Evolutionary conservation across 2,888 invertebrate species (phyloP).

Genomic region (Mythimna impura): DNA sequence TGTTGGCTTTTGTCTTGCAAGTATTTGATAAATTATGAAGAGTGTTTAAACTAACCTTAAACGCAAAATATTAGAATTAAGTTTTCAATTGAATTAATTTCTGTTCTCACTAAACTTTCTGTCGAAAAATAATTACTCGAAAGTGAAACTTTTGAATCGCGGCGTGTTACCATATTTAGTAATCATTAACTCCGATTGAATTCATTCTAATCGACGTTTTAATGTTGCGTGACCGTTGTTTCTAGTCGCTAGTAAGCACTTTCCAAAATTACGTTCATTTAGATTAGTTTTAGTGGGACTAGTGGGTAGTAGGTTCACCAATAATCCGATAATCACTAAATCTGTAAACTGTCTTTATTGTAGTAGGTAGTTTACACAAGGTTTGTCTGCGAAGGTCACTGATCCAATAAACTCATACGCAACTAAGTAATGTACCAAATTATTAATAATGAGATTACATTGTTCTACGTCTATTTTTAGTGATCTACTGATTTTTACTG

Average conservation of each 20-base stretch:
- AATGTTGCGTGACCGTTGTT: constrained; percentile 78
- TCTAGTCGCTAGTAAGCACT: constrained; percentile 72
- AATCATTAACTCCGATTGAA: constrained; percentile 70
- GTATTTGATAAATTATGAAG: constrained; percentile 57
- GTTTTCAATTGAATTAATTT: constrained; percentile 5
- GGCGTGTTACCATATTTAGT: constrained; percentile 62
- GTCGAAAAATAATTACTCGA: constrained; percentile 7
- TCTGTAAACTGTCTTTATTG: not conserved
- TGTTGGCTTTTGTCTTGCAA: constrained; percentile 53
- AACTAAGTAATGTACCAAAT: not conserved
- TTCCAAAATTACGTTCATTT: constrained; percentile 80
- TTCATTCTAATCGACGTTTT: constrained; percentile 73
- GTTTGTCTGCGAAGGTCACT: constrained; percentile 8
- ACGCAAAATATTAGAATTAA: constrained; percentile 6
- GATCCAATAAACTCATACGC: constrained; percentile 18
- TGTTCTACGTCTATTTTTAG: constrained; percentile 26
- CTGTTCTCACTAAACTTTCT: constrained; percentile 4
- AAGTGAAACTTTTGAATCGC: constrained; percentile 51
- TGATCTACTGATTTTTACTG: constrained; percentile 21
- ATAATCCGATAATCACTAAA: constrained; percentile 5
- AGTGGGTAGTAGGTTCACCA: not conserved
- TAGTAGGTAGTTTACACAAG: not conserved
- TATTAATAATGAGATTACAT: constrained; percentile 19
- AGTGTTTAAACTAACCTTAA: constrained; percentile 33
- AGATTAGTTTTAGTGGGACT: constrained; percentile 3